These are phyloP conservation scores for Aptenodytes patagonicus DNA, from an alignment of 2,113 vertebrate genomes.

Conservation along the genomic window DNA sequence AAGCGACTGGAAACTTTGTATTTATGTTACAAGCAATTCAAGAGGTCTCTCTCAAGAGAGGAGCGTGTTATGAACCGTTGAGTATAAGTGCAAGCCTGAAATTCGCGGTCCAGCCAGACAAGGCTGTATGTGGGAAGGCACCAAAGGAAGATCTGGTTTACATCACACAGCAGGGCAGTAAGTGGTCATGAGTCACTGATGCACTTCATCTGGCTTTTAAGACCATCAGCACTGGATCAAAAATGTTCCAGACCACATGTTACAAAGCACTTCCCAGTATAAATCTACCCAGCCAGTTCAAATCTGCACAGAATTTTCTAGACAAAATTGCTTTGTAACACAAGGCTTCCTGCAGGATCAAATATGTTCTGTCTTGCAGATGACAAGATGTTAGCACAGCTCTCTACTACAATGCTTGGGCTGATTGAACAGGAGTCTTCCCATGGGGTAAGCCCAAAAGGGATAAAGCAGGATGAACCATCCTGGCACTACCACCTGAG, in stretches of 20 bases:
- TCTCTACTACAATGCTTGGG: neutral
- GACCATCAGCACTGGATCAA: neutral
- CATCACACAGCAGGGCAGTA: neutral
- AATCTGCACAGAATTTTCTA: neutral
- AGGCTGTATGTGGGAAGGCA: neutral
- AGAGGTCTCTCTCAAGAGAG: neutral
- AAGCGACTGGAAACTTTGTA: neutral
- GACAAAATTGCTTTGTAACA: neutral
- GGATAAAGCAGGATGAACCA: neutral
- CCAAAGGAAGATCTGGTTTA: constrained; percentile 19
- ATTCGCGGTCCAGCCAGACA: neutral
- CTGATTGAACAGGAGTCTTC: neutral
- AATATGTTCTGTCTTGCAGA: neutral
- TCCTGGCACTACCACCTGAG: neutral
- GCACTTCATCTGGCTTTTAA: neutral
- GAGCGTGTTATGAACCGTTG: neutral
- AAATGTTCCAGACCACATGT: neutral
- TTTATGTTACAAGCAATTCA: neutral
- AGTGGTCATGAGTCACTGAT: constrained; percentile 5
- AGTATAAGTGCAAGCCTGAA: neutral
- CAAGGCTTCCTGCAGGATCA: neutral
- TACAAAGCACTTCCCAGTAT: neutral
- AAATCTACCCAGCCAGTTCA: neutral
- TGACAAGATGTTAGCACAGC: neutral
- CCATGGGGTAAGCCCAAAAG: neutral